phyloP scores from a whole-genome alignment of 2,797 vertebrate genomes.

The Trichosurus vulpecula region DNA sequence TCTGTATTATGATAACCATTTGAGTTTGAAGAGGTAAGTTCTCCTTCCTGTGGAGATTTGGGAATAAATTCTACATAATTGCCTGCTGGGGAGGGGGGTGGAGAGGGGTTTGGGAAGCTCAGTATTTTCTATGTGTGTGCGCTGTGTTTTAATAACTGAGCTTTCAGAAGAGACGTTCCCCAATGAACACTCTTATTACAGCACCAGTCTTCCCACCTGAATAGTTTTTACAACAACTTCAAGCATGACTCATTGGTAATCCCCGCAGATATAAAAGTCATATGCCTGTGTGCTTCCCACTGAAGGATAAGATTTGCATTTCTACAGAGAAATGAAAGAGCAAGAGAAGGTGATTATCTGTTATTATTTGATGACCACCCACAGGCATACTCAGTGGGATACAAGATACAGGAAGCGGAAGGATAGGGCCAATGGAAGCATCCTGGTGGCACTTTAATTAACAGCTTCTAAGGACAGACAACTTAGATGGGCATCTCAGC shows the following conservation, averaged over 20 bases:
- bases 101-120: not conserved
- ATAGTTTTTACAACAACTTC: conserved; percentile 59
- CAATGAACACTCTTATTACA: not conserved
- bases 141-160: conserved; percentile 6
- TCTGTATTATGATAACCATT: conserved; percentile 24
- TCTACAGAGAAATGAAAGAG: conserved; percentile 57
- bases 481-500: conserved; percentile 35
- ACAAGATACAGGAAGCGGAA: conserved; percentile 24
- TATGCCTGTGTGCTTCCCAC: conserved; percentile 16
- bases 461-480: conserved; percentile 61
- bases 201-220: conserved; percentile 21
- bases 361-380: conserved; percentile 67
- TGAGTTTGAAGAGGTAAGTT: conserved; percentile 53
- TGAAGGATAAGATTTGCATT: conserved; percentile 62
- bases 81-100: not conserved
- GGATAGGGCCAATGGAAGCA: conserved; percentile 30
- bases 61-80: conserved; percentile 20
- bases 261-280: conserved; percentile 64
- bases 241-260: conserved; percentile 57
- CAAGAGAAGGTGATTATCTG: conserved; percentile 53
- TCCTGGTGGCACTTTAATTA: conserved; percentile 60
- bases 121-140: not conserved
- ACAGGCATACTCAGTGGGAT: conserved; percentile 33
- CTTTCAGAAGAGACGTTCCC: not conserved
- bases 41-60: conserved; percentile 21